Conservation (phyloP, 2,888 invertebrate genomes). For the Brenthis ino region DNA sequence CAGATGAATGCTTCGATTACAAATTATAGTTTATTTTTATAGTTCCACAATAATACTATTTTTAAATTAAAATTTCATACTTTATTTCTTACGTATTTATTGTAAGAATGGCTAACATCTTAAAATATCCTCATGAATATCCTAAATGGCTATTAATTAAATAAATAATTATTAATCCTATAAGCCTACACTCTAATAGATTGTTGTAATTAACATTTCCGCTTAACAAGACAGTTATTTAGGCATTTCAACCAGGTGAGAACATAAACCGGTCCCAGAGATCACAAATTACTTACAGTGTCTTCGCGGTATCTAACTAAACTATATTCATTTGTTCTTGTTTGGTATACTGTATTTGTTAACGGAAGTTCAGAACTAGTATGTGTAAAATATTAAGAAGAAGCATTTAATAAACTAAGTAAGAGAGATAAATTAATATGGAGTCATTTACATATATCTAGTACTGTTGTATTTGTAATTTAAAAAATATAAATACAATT, state of each 20-base stretch:
- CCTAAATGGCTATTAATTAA: not conserved
- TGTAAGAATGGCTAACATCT: too few relatives aligned
- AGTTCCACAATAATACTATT: too few relatives aligned
- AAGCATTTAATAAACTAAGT: constrained; percentile 6
- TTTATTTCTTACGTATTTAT: too few relatives aligned
- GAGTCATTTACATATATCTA: not conserved
- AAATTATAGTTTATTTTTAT: constrained; percentile 41
- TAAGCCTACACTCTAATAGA: constrained; percentile 14
- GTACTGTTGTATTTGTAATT: not conserved
- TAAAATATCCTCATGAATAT: not conserved
- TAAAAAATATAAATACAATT: not conserved
- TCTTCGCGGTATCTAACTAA: constrained; percentile 61
- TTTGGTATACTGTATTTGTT: constrained; percentile 57
- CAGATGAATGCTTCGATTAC: constrained; percentile 67
- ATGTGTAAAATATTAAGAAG: constrained; percentile 27
- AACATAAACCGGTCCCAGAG: constrained; percentile 49
- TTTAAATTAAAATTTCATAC: too few relatives aligned
- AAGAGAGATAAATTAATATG: not conserved
- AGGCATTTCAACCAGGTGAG: constrained; percentile 47
- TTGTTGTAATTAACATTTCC: constrained; percentile 24
- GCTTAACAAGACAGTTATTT: constrained; percentile 23
- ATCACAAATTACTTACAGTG: constrained; percentile 62
- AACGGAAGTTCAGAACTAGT: constrained; percentile 49
- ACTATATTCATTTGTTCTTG: constrained; percentile 66
- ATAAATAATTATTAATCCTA: not conserved